Evolutionary conservation across 1,140 invertebrate species (phyloP).

Genomic region (Euura saliciscinereae): DNA sequence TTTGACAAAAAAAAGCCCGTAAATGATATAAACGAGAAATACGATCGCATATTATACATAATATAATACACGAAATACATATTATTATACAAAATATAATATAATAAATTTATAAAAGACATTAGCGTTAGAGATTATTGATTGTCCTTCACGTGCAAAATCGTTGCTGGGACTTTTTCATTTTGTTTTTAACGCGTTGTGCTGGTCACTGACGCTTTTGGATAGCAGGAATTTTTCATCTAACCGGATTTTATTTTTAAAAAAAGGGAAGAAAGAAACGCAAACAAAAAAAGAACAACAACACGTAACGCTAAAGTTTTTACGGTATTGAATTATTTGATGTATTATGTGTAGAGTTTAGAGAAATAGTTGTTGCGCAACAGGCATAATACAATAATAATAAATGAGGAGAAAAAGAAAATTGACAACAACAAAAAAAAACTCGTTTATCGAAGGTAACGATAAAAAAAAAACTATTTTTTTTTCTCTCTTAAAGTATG

Average conservation of each 20-base stretch:
- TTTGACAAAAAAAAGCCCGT: not conserved
- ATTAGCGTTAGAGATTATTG: constrained; percentile 39
- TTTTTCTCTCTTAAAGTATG: constrained; percentile 16
- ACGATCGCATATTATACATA: not conserved
- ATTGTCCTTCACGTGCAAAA: constrained; percentile 24
- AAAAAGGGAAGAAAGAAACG: not conserved
- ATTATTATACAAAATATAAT: constrained; percentile 4
- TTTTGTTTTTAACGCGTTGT: constrained; percentile 21
- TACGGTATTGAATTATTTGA: not conserved
- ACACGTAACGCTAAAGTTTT: not conserved
- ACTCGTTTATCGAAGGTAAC: no score
- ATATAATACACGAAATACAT: constrained; percentile 6
- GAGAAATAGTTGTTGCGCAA: not conserved
- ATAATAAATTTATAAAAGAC: constrained; percentile 41
- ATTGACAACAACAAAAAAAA: no score
- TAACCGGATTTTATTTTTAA: not conserved
- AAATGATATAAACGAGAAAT: no score
- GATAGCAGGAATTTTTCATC: no score
- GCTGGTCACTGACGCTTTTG: constrained; percentile 34
- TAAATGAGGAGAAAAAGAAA: not conserved
- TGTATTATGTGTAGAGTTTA: not conserved
- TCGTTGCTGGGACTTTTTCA: constrained; percentile 28
- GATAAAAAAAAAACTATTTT: no score
- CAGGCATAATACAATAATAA: not conserved
- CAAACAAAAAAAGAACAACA: no score